Percentiles rank a stretch among this genome's conserved stretches.
Conservation (phyloP, 2,113 vertebrate genomes). For the Callipepla californica region DNA sequence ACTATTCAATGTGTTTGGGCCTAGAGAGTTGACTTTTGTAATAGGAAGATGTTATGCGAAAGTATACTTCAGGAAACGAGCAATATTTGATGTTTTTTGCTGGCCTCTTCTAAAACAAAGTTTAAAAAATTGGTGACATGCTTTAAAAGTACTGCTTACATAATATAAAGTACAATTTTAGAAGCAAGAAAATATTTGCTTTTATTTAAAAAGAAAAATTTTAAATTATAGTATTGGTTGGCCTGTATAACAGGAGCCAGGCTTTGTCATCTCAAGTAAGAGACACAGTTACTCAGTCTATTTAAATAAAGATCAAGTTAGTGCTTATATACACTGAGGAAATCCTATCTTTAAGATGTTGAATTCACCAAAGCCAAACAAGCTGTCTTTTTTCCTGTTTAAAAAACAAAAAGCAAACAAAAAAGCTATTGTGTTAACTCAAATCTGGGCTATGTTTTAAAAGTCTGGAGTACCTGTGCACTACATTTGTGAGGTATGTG, state of each 20-base stretch:
- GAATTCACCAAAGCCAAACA: slow-evolving; percentile 38
- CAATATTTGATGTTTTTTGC: not conserved
- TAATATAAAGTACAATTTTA: not conserved
- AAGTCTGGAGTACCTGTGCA: not conserved
- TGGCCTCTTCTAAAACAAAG: not conserved
- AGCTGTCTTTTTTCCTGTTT: not conserved
- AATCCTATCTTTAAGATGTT: not conserved
- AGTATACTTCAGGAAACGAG: slow-evolving; percentile 12
- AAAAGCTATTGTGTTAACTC: not conserved
- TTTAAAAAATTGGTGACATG: not conserved
- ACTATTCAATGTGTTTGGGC: slow-evolving; percentile 58
- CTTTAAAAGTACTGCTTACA: not conserved
- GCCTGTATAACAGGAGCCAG: not conserved
- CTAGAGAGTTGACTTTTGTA: slow-evolving; percentile 47
- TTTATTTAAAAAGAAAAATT: not conserved
- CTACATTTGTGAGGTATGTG: not conserved
- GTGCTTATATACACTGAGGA: not conserved
- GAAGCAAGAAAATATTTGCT: not conserved
- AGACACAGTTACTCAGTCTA: not conserved
- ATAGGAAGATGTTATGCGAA: slow-evolving; percentile 20
- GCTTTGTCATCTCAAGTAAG: not conserved
- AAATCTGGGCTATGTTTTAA: slow-evolving; percentile 27
- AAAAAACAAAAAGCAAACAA: not conserved
- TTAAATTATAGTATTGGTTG: not conserved
- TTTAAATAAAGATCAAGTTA: not conserved